phyloP scores from a whole-genome alignment of 2,113 vertebrate species.

The Scomber scombrus region DNA sequence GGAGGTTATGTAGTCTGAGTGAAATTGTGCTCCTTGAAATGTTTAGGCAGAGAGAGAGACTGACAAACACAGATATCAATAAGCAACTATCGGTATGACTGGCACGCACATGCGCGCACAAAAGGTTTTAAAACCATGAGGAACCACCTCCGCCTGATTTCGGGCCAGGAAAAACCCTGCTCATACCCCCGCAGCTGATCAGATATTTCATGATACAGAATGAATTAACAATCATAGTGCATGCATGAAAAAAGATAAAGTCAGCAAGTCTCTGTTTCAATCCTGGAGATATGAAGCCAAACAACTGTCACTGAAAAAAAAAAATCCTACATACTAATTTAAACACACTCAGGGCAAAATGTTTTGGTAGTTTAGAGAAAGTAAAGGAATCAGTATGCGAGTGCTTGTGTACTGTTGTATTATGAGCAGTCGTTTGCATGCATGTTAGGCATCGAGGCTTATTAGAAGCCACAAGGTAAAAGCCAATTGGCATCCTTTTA shows the following conservation, averaged over 20 bases:
- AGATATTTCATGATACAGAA: slow-evolving; percentile 45
- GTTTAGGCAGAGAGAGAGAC: no score
- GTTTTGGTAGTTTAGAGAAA: slow-evolving; percentile 13
- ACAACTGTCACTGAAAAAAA: slow-evolving; percentile 28
- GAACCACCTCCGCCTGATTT: no score
- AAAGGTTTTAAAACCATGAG: no score
- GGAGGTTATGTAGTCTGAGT: no score
- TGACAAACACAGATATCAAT: no score
- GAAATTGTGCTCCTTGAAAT: no score
- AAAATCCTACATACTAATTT: slow-evolving; percentile 11
- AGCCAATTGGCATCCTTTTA: slow-evolving; percentile 75
- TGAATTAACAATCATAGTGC: slow-evolving; percentile 34
- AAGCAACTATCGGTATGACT: no score
- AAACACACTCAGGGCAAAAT: slow-evolving; percentile 9
- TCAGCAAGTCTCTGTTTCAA: slow-evolving; percentile 42
- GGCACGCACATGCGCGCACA: no score
- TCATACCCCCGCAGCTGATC: slow-evolving; percentile 19
- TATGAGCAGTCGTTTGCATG: slow-evolving; percentile 57
- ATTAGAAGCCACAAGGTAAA: slow-evolving; percentile 75
- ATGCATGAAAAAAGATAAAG: slow-evolving; percentile 39
- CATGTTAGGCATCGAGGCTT: slow-evolving; percentile 56
- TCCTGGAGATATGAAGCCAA: slow-evolving; percentile 24
- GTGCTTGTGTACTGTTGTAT: slow-evolving; percentile 12
- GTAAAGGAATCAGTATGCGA: background rate
- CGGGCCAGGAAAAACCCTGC: no score